These are phyloP conservation scores for Malthinus flaveolus DNA, from an alignment of 2,888 invertebrate species.

Conservation along the genomic window DNA sequence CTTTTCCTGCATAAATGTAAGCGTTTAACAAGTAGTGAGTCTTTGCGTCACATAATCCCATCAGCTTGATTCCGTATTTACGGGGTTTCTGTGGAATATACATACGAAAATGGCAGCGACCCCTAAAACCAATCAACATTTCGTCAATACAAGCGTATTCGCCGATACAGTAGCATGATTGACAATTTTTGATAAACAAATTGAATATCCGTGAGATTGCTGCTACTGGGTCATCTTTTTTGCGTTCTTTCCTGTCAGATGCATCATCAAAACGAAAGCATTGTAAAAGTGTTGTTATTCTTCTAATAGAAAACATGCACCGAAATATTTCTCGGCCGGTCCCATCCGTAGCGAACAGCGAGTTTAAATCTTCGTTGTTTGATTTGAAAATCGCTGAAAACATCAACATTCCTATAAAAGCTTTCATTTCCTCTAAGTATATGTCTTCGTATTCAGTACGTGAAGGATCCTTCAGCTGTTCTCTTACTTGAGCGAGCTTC, in stretches of 20 bases:
- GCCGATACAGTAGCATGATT: neutral
- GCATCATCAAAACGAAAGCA: constrained; percentile 1
- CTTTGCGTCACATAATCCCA: neutral
- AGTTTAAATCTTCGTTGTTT: constrained; percentile 1
- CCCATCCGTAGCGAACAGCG: constrained; percentile 7
- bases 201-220: too few relatives aligned
- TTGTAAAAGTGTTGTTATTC: neutral
- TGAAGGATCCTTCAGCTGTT: neutral
- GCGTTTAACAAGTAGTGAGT: neutral
- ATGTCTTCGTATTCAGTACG: constrained; percentile 7
- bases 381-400: constrained; percentile 6
- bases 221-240: neutral
- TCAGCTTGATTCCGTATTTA: too few relatives aligned
- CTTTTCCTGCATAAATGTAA: neutral
- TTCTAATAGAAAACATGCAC: neutral
- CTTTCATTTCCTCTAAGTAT: too few relatives aligned
- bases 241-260: neutral
- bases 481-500: constrained; percentile 4
- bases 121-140: neutral
- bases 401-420: constrained; percentile 6
- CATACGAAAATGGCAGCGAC: neutral
- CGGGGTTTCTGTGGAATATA: neutral
- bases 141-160: too few relatives aligned
- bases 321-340: constrained; percentile 2
- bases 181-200: neutral